Base-by-base conservation (phyloP, 2,113 vertebrate genomes). In the Melanocharis versteri region DNA sequence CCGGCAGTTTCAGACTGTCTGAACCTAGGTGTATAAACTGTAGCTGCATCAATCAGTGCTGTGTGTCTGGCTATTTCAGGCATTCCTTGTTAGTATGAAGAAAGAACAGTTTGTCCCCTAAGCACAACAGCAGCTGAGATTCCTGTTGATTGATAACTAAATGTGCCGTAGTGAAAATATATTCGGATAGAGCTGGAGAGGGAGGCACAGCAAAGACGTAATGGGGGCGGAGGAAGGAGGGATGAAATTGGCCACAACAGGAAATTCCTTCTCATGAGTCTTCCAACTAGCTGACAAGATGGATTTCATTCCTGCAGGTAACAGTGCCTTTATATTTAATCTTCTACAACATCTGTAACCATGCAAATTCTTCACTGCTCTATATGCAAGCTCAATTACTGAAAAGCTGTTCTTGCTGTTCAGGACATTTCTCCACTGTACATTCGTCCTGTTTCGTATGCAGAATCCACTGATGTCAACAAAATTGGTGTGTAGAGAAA, bases 11-110 rank as follows among this genome's bases (percentile, higher is more conserved):
- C 92, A 97, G 95, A 89, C 96, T 40, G 86, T 97, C 97, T 97
- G 94, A 97, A 97, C 94, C 89, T 93, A 95, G 95, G 87, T 95
- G 94, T 96, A 87, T 96, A 97, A 97, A 97, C 96, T 69, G 80
- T 91, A 96, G 96, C 96, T 96, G 94, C 97, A 96, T 97, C 97
- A 97, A 96, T 98, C 98, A 98, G 96, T 96, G 96, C 94, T 96
- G 95, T 97, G 91, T 96, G 97, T 95, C 96, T 97, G 90, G 97
- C 94, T 97, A 94, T 97, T 98, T 97, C 96, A 97, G 97, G 97
- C 94, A 95, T 96, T 96, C 96, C 96, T 97, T 94, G 93, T 97
- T 96, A 93, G 91, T 91, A 60, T 66, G 93, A 97, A 98, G 98
- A 98, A 98, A 98, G 98, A 96, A 94, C 96, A 96, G 96, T 94